Percentiles rank a stretch among this genome's conserved stretches.
Evolutionary conservation across 2,797 vertebrate genomes (phyloP).

Genomic region (Pseudochirops corinnae): DNA sequence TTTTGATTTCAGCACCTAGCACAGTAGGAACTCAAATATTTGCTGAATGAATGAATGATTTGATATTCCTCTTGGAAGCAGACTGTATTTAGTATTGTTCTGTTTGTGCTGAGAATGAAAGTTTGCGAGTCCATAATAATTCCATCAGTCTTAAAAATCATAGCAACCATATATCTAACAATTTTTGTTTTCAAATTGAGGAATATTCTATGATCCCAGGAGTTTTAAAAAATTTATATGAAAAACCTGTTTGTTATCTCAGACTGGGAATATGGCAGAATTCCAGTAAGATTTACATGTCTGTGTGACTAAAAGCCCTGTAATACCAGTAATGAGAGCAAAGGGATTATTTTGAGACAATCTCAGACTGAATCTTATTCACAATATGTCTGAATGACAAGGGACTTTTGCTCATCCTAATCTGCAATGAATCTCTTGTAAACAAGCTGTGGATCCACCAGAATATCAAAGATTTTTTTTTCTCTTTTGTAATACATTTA

Average conservation of each 20-base stretch:
- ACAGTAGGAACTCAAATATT: neutral
- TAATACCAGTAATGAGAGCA: neutral
- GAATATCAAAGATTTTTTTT: neutral
- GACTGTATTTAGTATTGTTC: neutral
- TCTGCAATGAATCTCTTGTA: neutral
- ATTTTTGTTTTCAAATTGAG: neutral
- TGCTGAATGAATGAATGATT: neutral
- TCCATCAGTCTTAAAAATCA: neutral
- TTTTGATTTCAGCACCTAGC: neutral
- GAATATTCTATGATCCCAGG: neutral
- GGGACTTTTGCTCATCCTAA: neutral
- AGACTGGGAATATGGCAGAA: neutral
- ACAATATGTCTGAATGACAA: neutral
- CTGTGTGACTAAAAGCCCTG: neutral
- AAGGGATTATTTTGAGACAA: slow-evolving; percentile 4
- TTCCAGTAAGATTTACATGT: neutral
- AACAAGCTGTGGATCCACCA: neutral
- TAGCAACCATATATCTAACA: neutral
- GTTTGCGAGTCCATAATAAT: neutral
- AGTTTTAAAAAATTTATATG: neutral
- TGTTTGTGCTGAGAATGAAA: neutral
- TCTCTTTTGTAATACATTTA: neutral
- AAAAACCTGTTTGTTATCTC: neutral
- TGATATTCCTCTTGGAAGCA: neutral
- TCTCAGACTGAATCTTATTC: slow-evolving; percentile 53